phyloP scores from a whole-genome alignment of 2,888 invertebrate species.

The Gisinianus flammeolus region DNA sequence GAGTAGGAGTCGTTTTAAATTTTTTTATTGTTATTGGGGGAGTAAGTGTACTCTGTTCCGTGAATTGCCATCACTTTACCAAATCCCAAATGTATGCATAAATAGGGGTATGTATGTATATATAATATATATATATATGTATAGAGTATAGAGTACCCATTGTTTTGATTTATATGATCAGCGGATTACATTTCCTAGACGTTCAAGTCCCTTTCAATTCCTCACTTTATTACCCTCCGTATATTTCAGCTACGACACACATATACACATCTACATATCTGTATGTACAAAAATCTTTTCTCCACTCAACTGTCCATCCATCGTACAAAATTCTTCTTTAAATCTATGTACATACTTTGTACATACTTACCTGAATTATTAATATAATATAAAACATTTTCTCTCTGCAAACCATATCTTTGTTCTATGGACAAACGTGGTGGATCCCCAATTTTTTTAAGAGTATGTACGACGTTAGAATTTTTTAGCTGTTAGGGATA shows the following conservation, averaged over 20 bases:
- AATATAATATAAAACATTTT: too few species aligned
- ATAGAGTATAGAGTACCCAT: slow-evolving; percentile 32
- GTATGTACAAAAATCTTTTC: not conserved
- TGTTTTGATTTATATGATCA: slow-evolving; percentile 53
- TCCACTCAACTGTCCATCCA: not conserved
- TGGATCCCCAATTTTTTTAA: too few species aligned
- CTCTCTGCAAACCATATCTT: too few species aligned
- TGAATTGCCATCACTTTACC: slow-evolving; percentile 30
- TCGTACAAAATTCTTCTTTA: too few species aligned
- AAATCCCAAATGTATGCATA: slow-evolving; percentile 16
- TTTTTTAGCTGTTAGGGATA: too few species aligned
- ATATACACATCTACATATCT: too few species aligned
- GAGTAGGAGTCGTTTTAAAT: slow-evolving; percentile 20
- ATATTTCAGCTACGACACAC: not conserved
- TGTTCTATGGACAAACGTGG: too few species aligned
- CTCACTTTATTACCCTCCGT: slow-evolving; percentile 20
- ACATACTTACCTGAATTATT: too few species aligned
- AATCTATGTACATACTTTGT: too few species aligned
- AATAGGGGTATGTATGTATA: not conserved
- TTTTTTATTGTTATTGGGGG: slow-evolving; percentile 2
- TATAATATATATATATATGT: not conserved
- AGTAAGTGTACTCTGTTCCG: slow-evolving; percentile 5
- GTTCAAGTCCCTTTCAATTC: slow-evolving; percentile 27
- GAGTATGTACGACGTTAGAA: too few species aligned
- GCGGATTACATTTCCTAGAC: slow-evolving; percentile 46